Percentiles rank a stretch among this genome's conserved stretches.
phyloP scores from a whole-genome alignment of 2,113 vertebrate genomes.

The Isurus oxyrinchus region DNA sequence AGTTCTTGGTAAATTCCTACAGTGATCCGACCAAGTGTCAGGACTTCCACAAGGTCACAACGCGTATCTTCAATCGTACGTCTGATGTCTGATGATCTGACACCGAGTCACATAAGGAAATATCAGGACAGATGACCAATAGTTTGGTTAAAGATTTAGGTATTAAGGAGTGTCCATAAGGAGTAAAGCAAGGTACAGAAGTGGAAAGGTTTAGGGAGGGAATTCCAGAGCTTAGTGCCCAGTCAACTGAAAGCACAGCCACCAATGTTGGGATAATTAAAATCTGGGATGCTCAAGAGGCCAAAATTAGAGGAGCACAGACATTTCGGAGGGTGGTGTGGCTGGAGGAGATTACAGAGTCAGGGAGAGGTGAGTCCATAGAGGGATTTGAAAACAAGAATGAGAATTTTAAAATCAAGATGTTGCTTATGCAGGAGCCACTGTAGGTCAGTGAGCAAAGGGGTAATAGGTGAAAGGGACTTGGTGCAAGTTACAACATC shows the following conservation, averaged over 20 bases:
- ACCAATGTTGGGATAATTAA: not conserved
- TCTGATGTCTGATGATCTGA: no score
- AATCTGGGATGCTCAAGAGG: not conserved
- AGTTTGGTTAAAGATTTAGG: no score
- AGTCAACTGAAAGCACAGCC: no score
- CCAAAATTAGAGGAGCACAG: not conserved
- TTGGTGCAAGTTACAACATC: no score
- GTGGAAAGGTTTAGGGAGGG: no score
- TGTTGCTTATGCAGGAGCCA: not conserved
- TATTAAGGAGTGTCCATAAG: not conserved
- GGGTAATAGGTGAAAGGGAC: no score
- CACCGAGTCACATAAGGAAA: not conserved
- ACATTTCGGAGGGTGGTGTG: not conserved
- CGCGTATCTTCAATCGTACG: no score
- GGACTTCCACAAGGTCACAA: no score
- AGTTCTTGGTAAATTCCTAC: no score
- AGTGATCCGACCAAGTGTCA: no score
- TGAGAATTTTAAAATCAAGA: not conserved
- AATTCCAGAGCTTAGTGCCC: no score
- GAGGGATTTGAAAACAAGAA: not conserved
- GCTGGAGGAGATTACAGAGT: not conserved
- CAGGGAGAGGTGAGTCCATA: not conserved
- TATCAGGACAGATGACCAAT: not conserved
- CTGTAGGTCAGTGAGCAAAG: no score
- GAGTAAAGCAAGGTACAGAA: not conserved